Percentiles rank a stretch among this genome's conserved stretches.
Evolutionary conservation across 2,113 vertebrate species (phyloP).

Genomic region (Gymnarchus niloticus): DNA sequence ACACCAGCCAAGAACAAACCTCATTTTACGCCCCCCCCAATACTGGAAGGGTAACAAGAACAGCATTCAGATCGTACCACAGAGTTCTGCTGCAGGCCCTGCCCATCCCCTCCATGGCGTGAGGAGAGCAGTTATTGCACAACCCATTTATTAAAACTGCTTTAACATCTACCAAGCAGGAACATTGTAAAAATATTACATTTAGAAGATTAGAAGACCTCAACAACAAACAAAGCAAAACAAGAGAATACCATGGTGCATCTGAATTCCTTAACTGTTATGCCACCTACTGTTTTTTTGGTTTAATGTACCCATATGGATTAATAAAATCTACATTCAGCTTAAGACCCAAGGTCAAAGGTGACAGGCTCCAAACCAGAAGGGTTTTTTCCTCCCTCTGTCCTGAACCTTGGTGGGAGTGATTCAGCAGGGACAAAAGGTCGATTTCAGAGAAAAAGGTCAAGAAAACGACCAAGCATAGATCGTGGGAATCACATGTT

Average conservation of each 20-base stretch:
- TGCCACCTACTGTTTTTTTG: neutral
- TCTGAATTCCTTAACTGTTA: neutral
- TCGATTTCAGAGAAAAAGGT: neutral
- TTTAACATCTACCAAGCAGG: neutral
- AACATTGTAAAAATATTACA: neutral
- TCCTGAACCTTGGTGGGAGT: neutral
- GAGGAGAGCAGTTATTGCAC: neutral
- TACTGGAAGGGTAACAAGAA: neutral
- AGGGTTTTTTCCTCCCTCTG: neutral
- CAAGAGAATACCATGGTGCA: neutral
- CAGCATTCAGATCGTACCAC: neutral
- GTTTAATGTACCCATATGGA: neutral
- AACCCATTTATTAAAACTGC: neutral
- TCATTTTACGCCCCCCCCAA: constrained; percentile 6
- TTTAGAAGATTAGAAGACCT: neutral
- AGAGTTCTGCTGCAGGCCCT: neutral
- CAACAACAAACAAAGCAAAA: neutral
- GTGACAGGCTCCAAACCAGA: neutral
- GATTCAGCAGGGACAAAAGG: neutral
- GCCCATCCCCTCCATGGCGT: neutral
- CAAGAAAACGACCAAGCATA: neutral
- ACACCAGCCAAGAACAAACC: neutral
- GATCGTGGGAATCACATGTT: neutral
- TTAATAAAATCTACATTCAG: too few species aligned
- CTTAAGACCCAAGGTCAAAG: neutral